A percentile compares a stretch with the other conserved stretches of the same genome.
Conservation (phyloP, 2,113 vertebrate species). For the Elanoides forficatus region DNA sequence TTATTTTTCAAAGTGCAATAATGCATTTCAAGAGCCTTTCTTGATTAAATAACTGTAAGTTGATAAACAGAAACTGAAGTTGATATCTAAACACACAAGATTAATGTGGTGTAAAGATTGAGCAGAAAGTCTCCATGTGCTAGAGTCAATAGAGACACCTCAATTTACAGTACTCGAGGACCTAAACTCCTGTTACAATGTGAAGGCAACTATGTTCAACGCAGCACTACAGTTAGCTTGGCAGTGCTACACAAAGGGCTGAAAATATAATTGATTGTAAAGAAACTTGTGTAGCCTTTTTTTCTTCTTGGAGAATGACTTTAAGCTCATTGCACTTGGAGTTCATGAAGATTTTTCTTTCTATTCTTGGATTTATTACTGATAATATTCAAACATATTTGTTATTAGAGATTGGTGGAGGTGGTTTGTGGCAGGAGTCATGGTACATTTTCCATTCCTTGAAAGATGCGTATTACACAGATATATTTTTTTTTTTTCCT, state of each 20-base stretch:
- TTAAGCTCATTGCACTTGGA: neutral
- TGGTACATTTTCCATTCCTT: neutral
- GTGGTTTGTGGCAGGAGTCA: neutral
- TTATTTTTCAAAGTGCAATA: neutral
- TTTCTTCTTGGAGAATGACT: neutral
- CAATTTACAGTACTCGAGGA: neutral
- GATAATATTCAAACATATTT: neutral
- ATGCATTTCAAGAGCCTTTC: neutral
- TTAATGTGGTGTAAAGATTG: neutral
- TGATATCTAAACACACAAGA: neutral
- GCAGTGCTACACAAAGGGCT: neutral
- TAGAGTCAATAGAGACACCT: neutral
- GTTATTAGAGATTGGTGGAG: neutral
- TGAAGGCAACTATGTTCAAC: neutral
- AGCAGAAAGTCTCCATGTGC: neutral
- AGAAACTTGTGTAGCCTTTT: neutral
- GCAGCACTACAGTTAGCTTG: neutral
- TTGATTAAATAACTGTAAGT: neutral
- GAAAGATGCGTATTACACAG: neutral
- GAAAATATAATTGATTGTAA: neutral
- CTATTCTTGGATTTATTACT: neutral
- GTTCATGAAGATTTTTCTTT: neutral
- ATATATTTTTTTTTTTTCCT: neutral
- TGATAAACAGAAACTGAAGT: neutral
- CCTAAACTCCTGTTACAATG: neutral